Conservation (phyloP, 2,888 invertebrate genomes). For the Cephus sareptanus region DNA sequence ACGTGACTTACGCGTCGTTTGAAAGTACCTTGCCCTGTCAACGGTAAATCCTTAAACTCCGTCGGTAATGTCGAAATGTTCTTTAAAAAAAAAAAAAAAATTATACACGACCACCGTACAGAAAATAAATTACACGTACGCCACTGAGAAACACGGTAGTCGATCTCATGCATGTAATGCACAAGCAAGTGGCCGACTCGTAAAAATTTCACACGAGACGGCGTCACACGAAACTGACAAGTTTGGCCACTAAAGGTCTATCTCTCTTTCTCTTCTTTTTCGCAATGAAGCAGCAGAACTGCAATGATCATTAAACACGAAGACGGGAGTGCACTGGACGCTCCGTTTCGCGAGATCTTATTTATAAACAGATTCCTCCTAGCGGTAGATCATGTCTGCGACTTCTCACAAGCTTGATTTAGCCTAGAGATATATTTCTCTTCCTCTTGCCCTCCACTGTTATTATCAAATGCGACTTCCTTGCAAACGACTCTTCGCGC, state of each 20-base stretch:
- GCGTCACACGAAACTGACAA: not conserved
- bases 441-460: not conserved
- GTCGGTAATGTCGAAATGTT: not conserved
- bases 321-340: not conserved
- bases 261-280: not conserved
- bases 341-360: conserved; percentile 19
- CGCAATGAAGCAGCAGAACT: not conserved
- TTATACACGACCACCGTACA: not conserved
- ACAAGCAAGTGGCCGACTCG: not conserved
- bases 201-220: not conserved
- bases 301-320: not conserved
- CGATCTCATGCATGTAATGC: not conserved
- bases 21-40: not conserved
- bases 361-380: conserved; percentile 35
- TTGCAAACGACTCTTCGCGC: not conserved
- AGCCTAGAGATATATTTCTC: not conserved
- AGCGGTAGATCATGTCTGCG: conserved; percentile 49
- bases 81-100: not conserved
- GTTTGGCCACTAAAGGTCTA: not conserved
- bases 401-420: conserved; percentile 10
- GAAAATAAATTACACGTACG: not conserved
- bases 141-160: not conserved
- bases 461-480: not conserved
- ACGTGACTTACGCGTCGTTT: not conserved
- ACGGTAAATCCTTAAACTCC: not conserved